These are phyloP conservation scores for Drepana arcuata DNA, from an alignment of 1,140 invertebrate species.

Conservation along the genomic window DNA sequence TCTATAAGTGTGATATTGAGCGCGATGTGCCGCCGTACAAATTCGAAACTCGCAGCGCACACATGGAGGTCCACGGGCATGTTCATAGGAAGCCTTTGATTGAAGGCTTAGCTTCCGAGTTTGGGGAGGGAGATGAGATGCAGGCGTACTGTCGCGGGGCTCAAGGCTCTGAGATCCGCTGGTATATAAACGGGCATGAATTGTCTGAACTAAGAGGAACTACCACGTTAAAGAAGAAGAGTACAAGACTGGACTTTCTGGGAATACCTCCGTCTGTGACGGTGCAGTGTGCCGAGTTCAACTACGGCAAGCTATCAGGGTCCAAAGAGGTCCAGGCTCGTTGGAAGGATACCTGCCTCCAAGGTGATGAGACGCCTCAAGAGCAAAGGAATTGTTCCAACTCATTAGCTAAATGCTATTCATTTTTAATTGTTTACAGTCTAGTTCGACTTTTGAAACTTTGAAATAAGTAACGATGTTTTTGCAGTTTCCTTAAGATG, in stretches of 20 bases:
- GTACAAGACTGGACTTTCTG: conserved; percentile 33
- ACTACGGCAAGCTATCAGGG: conserved; percentile 38
- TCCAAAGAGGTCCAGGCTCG: conserved; percentile 40
- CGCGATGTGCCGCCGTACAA: conserved; percentile 44
- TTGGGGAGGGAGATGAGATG: conserved; percentile 44
- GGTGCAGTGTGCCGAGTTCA: conserved; percentile 55
- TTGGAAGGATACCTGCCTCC: conserved; percentile 32
- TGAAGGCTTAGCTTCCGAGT: conserved; percentile 46
- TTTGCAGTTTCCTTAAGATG: no score
- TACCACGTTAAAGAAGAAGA: conserved; percentile 27
- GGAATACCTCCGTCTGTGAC: conserved; percentile 47
- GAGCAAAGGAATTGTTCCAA: conserved; percentile 23
- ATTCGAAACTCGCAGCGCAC: conserved; percentile 41
- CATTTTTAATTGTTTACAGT: no score
- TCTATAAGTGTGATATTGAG: conserved; percentile 60
- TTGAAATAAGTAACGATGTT: no score
- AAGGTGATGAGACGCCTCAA: conserved; percentile 27
- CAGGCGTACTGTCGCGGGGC: conserved; percentile 47
- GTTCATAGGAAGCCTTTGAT: conserved; percentile 39
- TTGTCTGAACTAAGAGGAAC: conserved; percentile 35
- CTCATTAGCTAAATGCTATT: neutral
- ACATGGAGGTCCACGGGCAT: conserved; percentile 46
- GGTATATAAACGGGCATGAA: conserved; percentile 55
- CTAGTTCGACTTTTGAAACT: no score
- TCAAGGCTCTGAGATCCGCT: conserved; percentile 43